Evolutionary conservation across 2,797 vertebrate species (phyloP).

Genomic region (Picus viridis): DNA sequence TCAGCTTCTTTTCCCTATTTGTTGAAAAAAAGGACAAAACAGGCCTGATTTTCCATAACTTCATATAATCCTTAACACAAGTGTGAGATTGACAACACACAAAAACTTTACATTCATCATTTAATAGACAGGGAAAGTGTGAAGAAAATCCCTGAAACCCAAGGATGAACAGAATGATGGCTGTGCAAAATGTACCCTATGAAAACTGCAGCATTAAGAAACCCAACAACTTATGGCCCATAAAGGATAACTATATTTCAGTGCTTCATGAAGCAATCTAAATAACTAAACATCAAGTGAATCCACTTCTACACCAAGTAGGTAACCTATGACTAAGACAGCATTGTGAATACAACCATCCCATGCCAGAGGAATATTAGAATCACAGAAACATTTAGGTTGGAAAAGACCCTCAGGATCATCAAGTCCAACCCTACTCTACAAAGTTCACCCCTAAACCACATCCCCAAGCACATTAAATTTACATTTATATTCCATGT

Average conservation of each 20-base stretch:
- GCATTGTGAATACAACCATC: not conserved
- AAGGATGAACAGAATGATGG: not conserved
- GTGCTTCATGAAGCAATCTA: not conserved
- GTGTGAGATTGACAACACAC: not conserved
- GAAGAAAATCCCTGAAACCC: not conserved
- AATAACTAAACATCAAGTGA: not conserved
- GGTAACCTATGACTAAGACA: not conserved
- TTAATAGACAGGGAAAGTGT: not conserved
- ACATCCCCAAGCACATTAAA: not conserved
- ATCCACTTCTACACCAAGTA: not conserved
- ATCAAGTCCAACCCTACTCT: too few species aligned
- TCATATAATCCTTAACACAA: not conserved
- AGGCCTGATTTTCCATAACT: not conserved
- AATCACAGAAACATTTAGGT: too few species aligned
- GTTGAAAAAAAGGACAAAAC: not conserved
- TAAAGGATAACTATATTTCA: not conserved
- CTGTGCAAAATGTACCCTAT: not conserved
- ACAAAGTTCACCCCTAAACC: too few species aligned
- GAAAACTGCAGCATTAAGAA: not conserved
- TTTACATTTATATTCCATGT: not conserved
- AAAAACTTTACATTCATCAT: not conserved
- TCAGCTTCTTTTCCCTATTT: not conserved
- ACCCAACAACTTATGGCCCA: rapidly evolving
- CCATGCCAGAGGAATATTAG: not conserved
- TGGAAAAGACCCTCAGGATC: too few species aligned